Conservation (phyloP, 2,888 invertebrate species). For the Chrysina gloriosa region DNA sequence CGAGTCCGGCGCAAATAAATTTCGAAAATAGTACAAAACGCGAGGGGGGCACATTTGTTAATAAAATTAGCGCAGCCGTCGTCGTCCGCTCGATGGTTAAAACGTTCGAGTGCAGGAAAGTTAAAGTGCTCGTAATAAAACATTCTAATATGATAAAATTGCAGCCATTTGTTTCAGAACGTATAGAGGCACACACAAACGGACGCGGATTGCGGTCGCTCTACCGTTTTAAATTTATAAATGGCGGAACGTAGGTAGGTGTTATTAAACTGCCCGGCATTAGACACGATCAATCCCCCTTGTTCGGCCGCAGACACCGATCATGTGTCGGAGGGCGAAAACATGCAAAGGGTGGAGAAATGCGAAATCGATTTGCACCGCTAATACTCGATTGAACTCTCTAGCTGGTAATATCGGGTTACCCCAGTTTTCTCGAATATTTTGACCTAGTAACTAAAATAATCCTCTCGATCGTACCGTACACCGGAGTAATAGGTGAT, state of each 20-base stretch:
- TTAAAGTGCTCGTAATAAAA: background rate
- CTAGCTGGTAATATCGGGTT: background rate
- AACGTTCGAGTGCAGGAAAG: too few relatives aligned
- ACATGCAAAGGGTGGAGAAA: slow-evolving; percentile 59
- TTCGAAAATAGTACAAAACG: too few relatives aligned
- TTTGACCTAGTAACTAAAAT: too few relatives aligned
- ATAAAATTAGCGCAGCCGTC: too few relatives aligned
- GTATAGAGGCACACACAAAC: background rate
- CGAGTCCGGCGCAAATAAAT: too few relatives aligned
- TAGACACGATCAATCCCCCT: slow-evolving; percentile 56
- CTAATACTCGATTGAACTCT: slow-evolving; percentile 53
- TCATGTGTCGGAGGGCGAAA: slow-evolving; percentile 57
- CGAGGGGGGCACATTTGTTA: too few relatives aligned
- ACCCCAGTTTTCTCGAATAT: background rate
- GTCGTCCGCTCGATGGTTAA: too few relatives aligned
- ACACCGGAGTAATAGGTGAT: too few relatives aligned
- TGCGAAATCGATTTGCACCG: slow-evolving; percentile 52
- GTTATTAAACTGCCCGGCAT: slow-evolving; percentile 58
- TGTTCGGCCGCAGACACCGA: slow-evolving; percentile 56
- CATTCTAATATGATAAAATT: background rate
- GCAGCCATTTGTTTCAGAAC: background rate
- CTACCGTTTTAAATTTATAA: slow-evolving; percentile 32
- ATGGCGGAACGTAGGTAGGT: slow-evolving; percentile 51
- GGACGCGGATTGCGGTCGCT: background rate
- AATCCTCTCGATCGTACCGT: too few relatives aligned